Evolutionary conservation across 2,888 invertebrate genomes (phyloP), one percentile per base, ranked within the genome.

Genomic region (Iselma pallidipennis): DNA sequence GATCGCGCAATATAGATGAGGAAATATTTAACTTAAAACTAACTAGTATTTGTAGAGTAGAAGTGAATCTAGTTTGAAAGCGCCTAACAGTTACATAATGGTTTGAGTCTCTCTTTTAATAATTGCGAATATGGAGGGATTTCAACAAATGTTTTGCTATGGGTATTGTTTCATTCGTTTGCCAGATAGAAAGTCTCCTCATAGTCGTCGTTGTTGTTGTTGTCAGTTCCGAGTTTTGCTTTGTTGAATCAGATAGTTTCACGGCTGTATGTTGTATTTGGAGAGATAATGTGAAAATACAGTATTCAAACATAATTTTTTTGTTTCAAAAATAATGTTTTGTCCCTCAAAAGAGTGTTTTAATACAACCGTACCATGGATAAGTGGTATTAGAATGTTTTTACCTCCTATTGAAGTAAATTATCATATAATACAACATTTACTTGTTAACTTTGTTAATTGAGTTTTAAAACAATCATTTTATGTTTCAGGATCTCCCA

Each of bases 401-500:
- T 58, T 76, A 37, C 76, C 76, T 2, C 42, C 42, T 21, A 42
- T 42, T 42, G 28, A 37, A 6, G 26, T 37, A 23, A 54, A 26
- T 16, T 29, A 19, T 57, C 29, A 48, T 48, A 23, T 9, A 14
- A n/a, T 16, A 37, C 2, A 37, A 37, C 6, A 14, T 37, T 37
- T 37, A 14, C 16, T 37, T 31, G 9, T 37, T 14, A 4, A 6
- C 42, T 37, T 14, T 14, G 2, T 3, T 16, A 37, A 6, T 37
- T 37, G 42, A 10, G 33, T 37, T 37, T 37, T 16, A 25, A 23
- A 50, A 50, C 50, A 50, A 50, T 50, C 4, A 16, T 14, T 28
- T 19, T 21, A 42, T 72, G 51, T 82, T 82, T 29, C 76, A 83
- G 83, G 82, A 83, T 77, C 81, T 80, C 75, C 80, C 81, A 56